Conservation (phyloP, 2,113 vertebrate species). For the Scortum barcoo region DNA sequence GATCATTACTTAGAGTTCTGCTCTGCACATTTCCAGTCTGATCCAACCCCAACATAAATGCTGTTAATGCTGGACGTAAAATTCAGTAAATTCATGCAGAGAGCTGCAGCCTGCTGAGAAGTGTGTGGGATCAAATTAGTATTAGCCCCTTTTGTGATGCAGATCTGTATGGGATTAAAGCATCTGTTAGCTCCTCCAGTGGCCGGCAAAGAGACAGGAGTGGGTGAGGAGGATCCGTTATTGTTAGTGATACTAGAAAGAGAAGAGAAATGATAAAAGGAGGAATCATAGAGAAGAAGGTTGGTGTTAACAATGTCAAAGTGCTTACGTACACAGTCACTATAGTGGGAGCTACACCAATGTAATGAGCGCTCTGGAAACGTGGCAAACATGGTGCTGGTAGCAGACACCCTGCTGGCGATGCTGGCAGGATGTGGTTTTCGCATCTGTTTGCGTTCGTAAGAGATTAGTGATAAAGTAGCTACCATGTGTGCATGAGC, state of each 20-base stretch:
- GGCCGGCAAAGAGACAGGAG: constrained; percentile 28
- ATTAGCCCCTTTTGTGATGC: constrained; percentile 67
- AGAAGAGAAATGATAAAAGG: neutral
- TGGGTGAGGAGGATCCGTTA: constrained; percentile 28
- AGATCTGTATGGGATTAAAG: constrained; percentile 69
- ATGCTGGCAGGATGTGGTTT: neutral
- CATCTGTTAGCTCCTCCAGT: constrained; percentile 64
- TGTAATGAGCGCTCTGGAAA: neutral
- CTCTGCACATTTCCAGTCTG: neutral
- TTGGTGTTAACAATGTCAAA: neutral
- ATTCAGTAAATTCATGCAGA: constrained; percentile 18
- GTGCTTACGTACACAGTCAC: neutral
- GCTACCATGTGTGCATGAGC: neutral
- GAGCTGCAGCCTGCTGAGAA: constrained; percentile 18
- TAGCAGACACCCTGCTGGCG: neutral
- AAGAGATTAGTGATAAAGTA: neutral
- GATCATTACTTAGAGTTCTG: neutral
- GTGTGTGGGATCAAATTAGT: constrained; percentile 31
- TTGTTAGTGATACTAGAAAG: constrained; percentile 34
- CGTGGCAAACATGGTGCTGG: neutral
- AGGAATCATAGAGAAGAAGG: neutral
- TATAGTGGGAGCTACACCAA: neutral
- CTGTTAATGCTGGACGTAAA: neutral
- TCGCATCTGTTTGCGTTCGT: neutral
- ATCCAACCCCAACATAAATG: constrained; percentile 4